Evolutionary conservation across 2,888 invertebrate species (phyloP), one percentile per base, ranked within the genome.

Genomic region (Leptinotarsa haldemani): DNA sequence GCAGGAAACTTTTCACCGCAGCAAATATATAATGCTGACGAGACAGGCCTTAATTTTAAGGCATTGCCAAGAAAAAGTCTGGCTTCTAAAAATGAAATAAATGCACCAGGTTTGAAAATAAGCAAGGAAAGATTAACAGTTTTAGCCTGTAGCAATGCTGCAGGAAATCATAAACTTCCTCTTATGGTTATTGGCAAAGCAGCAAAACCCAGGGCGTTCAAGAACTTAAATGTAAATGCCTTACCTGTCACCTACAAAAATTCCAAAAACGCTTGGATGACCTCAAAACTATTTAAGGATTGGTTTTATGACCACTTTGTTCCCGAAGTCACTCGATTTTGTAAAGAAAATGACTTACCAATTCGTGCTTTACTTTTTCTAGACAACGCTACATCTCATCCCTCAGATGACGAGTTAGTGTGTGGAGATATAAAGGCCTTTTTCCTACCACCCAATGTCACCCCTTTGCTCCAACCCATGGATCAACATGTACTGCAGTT

Each of bases 251-350:
- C 65, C 20, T n/a, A 64, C 25, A 25, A 25, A 25, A 25, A 25
- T 25, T 25, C 25, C 25, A 64, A 64, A n/a, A 64, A 16, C 40
- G 65, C 65, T 65, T 65, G 65, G 15, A 65, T 46, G n/a, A 47
- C 9, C 40, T 3, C 12, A 22, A 16, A 9, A 18, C 20, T 64
- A n/a, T 64, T 64, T 25, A 30, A n/a, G 40, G 50, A 50, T 25
- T 25, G 64, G 64, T 64, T 64, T 64, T n/a, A 18, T n/a, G 25
- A 64, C 20, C n/a, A n/a, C n/a, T 64, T 64, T 22, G n/a, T 64
- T 25, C 64, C 30, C 13, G n/a, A 25, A 30, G 64, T 64, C n/a
- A 64, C 25, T 25, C 25, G 25, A 25, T 25, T 25, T 25, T 25
- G 25, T 25, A 25, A 25, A 5, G 25, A 25, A 25, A 25, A 25